A percentile compares a stretch with the other conserved stretches of the same genome.
These are phyloP conservation scores for Baccha elongata DNA, from an alignment of 2,888 invertebrate species.

Conservation along the genomic window DNA sequence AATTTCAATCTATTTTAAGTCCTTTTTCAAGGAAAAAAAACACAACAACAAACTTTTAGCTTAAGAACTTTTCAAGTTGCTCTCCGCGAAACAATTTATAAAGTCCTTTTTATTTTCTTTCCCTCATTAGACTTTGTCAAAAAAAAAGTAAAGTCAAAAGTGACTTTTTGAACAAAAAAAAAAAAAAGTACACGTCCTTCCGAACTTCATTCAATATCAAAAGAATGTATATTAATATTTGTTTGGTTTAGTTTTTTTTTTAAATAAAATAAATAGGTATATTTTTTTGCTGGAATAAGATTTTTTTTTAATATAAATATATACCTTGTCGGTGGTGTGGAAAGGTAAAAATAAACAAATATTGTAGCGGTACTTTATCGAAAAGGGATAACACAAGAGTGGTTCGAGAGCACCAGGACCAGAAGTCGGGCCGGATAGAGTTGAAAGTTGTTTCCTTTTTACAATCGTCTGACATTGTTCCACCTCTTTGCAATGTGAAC, in stretches of 20 bases:
- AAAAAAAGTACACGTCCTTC: constrained; percentile 24
- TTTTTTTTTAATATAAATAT: constrained; percentile 29
- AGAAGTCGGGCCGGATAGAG: constrained; percentile 41
- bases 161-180: constrained; percentile 25
- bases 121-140: background rate
- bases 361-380: background rate
- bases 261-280: constrained; percentile 14
- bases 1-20: constrained; percentile 22
- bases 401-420: constrained; percentile 8
- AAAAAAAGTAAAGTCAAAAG: constrained; percentile 9
- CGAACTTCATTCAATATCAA: background rate
- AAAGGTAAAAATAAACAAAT: background rate
- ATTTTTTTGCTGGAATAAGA: background rate
- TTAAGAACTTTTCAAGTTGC: constrained; percentile 22
- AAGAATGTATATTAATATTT: constrained; percentile 7
- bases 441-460: constrained; percentile 56
- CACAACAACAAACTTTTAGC: background rate
- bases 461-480: constrained; percentile 49
- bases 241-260: background rate
- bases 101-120: background rate
- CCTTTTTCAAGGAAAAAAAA: constrained; percentile 10
- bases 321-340: constrained; percentile 13
- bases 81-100: constrained; percentile 4
- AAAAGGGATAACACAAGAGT: constrained; percentile 40
- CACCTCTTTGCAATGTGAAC: constrained; percentile 54